Evolutionary conservation across 2,888 invertebrate species (phyloP), one percentile per base, ranked within the genome.

Genomic region (Leptopterna dolabrata): DNA sequence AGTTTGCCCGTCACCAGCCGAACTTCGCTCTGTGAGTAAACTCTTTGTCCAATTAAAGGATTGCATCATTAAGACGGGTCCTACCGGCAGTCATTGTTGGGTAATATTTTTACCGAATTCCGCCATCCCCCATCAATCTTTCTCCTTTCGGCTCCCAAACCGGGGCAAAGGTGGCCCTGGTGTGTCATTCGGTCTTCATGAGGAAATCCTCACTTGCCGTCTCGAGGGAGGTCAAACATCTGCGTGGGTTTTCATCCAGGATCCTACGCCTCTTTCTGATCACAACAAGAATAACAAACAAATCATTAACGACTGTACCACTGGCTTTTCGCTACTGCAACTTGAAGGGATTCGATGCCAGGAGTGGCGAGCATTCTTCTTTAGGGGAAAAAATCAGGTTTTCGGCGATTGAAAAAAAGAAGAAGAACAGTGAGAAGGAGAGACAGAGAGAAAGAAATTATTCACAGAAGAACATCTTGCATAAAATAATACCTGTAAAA

Each of bases 191-290:
- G 9, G n/a, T 30, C 73, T 73, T n/a, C 41, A 73, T n/a, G 36
- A 73, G 73, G 73, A 73, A 73, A 73, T 30, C 73, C 41, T 73
- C 73, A 73, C 41, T 73, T 73, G 30, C 30, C 16, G 73, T 73
- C 73, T 73, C 73, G 73, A 73, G 73, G 73, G 41, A 73, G 73
- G 73, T 73, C 30, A 30, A 41, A 73, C 73, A 73, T 73, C 73
- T 73, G 73, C 36, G 73, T 30, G 73, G 73, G 73, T 73, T 41
- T 41, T n/a, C 16, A 16, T 19, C 36, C 30, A 73, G 30, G 73
- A 41, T 73, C 73, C 41, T 41, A 73, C 73, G 36, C 73, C 73
- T 7, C 13, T n/a, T 73, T 73, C 73, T 19, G 73, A 73, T 73
- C 41, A 73, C 13, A 41, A 73, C 14, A 27, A 63, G 36, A 36